Conservation (phyloP, 2,113 vertebrate genomes). For the Triplophysa tibetana region DNA sequence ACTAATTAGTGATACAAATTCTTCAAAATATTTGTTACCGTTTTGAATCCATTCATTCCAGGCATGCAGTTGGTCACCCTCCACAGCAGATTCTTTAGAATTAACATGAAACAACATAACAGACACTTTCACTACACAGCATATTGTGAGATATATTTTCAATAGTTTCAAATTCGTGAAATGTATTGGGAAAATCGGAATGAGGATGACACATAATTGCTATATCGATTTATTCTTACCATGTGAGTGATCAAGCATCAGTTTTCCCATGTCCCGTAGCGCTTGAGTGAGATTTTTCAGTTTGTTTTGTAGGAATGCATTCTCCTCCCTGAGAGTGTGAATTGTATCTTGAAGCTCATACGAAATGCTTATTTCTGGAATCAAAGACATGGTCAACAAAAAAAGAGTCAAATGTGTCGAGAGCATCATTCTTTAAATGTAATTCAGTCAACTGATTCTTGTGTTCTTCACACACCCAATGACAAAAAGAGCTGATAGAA, state of each 20-base stretch:
- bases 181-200: no score
- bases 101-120: not conserved
- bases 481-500: not conserved
- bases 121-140: not conserved
- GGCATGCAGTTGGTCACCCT: slow-evolving; percentile 51
- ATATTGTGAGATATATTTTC: not conserved
- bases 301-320: slow-evolving; percentile 64
- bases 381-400: slow-evolving; percentile 49
- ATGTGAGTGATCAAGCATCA: slow-evolving; percentile 63
- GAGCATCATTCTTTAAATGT: slow-evolving; percentile 16
- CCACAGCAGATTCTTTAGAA: slow-evolving; percentile 50
- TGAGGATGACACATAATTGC: not conserved
- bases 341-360: slow-evolving; percentile 74
- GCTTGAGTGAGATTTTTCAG: slow-evolving; percentile 68
- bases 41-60: slow-evolving; percentile 69
- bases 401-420: slow-evolving; percentile 21
- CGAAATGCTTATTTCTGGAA: slow-evolving; percentile 39
- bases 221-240: slow-evolving; percentile 47
- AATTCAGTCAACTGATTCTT: not conserved
- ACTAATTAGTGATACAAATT: not conserved
- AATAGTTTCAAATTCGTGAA: not conserved
- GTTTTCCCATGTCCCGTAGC: slow-evolving; percentile 64
- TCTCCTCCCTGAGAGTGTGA: slow-evolving; percentile 68
- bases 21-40: slow-evolving; percentile 49
- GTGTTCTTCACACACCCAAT: not conserved